Base-by-base conservation (phyloP, 2,888 invertebrate species). In the Steinernema scapterisci region DNA sequence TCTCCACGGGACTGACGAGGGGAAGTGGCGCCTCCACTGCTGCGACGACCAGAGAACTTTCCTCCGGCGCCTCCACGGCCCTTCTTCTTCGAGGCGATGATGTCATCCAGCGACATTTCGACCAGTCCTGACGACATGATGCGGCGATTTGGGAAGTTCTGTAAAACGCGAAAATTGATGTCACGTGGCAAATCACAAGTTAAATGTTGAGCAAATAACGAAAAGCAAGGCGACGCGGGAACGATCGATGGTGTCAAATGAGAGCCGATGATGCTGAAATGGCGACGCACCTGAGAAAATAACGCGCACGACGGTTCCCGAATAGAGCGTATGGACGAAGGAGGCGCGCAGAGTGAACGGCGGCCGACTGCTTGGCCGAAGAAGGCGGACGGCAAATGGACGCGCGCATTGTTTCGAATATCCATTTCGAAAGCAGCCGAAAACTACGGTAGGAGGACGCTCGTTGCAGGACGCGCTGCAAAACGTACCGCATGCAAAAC, bases 71-170 rank as follows among this genome's bases (percentile, higher is more conserved):
- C 54, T 13, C 54, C 52, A 1, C 27, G 6, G 63, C 46, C 23
- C 25, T 23, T 38, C 71, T 46, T 70, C 73, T 70, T 52, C 2
- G 63, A 31, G 31, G 63, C 52, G 71, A 74, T 74, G 74, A 74
- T 74, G 16, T 74, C 74, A 46, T 74, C 74, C 11, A 74, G 51
- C 3, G 74, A 74, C 19, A 74, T 38, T 31, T 74, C 74, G 38
- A 70, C 70, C 11, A 74, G 19, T 16, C 63, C 63, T 9, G 38
- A 38, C 27, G 63, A 63, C 63, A 63, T 63, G 63, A 25, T 63
- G 27, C 52, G 21, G 63, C 6, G 27, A 16, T 7, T 25, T 19
- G 16, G n/a, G 16, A 63, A 25, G 63, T 63, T 31, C 63, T 63
- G 38, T 2, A 63, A 27, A 63, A 25, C 63, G 19, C 1, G n/a